Conservation (phyloP, 2,888 invertebrate genomes). For the Antitype chi region DNA sequence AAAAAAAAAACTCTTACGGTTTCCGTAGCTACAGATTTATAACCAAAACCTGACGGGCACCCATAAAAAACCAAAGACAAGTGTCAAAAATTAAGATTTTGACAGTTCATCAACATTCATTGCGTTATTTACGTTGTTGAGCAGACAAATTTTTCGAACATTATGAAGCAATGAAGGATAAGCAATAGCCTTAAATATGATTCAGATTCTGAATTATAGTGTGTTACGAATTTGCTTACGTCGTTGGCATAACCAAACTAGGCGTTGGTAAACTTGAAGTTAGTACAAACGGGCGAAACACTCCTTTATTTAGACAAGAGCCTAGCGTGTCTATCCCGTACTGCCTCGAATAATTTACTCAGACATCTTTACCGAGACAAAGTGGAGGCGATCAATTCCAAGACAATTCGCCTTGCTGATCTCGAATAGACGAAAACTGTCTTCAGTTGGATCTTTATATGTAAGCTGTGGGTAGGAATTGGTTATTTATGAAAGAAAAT, state of each 20-base stretch:
- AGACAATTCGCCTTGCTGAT: constrained; percentile 33
- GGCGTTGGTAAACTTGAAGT: too few relatives aligned
- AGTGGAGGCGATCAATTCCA: constrained; percentile 24
- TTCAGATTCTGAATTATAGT: too few relatives aligned
- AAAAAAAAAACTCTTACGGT: too few relatives aligned
- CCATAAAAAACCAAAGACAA: background rate
- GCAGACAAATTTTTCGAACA: too few relatives aligned
- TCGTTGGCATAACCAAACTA: background rate
- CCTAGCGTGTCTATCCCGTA: background rate
- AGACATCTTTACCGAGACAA: constrained; percentile 16
- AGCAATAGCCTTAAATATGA: too few relatives aligned
- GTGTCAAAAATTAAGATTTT: background rate
- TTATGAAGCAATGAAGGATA: too few relatives aligned
- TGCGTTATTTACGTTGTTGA: too few relatives aligned
- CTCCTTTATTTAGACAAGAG: background rate
- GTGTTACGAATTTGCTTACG: background rate
- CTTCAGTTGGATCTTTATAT: background rate
- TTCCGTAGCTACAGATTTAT: background rate
- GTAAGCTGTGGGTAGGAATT: background rate
- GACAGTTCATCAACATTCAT: too few relatives aligned
- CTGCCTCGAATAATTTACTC: constrained; percentile 38
- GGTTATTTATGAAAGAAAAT: background rate
- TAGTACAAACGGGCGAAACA: background rate
- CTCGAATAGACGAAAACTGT: background rate
- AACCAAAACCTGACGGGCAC: background rate